Base-by-base conservation (phyloP, 2,888 invertebrate species). In the Eupithecia vulgata region DNA sequence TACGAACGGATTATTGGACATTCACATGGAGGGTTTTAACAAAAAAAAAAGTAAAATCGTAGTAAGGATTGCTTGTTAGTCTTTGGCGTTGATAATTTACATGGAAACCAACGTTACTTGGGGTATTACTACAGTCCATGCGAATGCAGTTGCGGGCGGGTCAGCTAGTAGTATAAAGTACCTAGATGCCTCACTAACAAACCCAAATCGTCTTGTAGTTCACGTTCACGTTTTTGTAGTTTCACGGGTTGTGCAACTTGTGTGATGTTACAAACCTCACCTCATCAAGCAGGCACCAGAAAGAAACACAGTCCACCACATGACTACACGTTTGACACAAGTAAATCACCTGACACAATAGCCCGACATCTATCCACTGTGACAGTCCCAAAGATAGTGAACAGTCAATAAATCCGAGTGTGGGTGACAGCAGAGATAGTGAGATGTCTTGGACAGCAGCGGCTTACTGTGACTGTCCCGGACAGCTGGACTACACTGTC, bases 401-500 rank as follows among this genome's bases (percentile, higher is more conserved):
- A 52, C 64, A 73, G 71, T 68, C 74, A 67, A 77, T 77, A 77
- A 77, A 75, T 77, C 61, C 71, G 35, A 72, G 66, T 76, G 76
- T 59, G 64, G 67, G 72, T 74, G 74, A 76, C 74, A 71, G 71
- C 67, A 34, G 34, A 67, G 69, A 71, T 72, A 61, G 74, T 48
- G 72, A 75, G 75, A 69, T 52, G 69, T 71, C 70, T 68, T 30
- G 52, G 67, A 45, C 73, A 67, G 62, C 73, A 67, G 62, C 25
- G 52, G 61, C 40, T 62, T 70, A 66, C 52, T 13, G 13, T n/a
- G 64, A 30, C 30, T 66, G 40, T 66, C 12, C 65, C 57, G 48
- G 42, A 21, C 45, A 48, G 13, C 67, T 17, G 45, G 30, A 48
- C 34, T 10, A 25, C 12, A 5, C 57, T 59, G 59, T 30, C 35